These are phyloP conservation scores for Oreotrochilus melanogaster DNA, from an alignment of 2,113 vertebrate species.

Conservation along the genomic window DNA sequence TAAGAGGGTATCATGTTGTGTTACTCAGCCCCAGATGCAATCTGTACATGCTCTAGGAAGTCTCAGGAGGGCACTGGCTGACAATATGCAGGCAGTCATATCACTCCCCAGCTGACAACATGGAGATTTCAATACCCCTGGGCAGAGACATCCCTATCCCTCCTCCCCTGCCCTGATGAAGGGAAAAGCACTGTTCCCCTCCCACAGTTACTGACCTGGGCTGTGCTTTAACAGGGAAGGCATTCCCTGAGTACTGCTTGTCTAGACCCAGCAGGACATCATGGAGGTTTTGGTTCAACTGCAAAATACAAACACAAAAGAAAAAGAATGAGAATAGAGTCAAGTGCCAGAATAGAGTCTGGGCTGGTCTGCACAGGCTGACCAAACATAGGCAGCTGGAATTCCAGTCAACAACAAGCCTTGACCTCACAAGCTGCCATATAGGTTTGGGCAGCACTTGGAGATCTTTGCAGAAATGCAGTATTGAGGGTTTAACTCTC, in stretches of 20 bases:
- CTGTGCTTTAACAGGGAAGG: constrained; percentile 81
- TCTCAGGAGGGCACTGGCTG: neutral
- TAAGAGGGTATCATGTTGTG: neutral
- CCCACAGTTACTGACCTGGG: constrained; percentile 78
- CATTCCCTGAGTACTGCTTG: constrained; percentile 81
- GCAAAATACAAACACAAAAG: constrained; percentile 62
- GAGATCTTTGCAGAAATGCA: neutral
- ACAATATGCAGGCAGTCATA: neutral
- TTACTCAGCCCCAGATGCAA: neutral
- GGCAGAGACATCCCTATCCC: neutral
- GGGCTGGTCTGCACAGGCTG: neutral
- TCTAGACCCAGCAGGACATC: constrained; percentile 90
- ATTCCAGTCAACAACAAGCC: neutral
- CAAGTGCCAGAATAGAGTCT: neutral
- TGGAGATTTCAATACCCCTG: neutral
- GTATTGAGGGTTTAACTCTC: neutral
- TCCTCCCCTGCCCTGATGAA: neutral
- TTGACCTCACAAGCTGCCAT: neutral
- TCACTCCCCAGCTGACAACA: neutral
- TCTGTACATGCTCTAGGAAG: neutral
- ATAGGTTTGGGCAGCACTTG: neutral
- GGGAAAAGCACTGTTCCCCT: neutral
- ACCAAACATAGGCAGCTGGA: neutral
- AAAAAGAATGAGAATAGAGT: neutral
- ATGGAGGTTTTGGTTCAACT: constrained; percentile 93